A percentile compares a stretch with the other conserved stretches of the same genome.
phyloP scores from a whole-genome alignment of 2,113 vertebrate species.

The Phaethon lepturus region DNA sequence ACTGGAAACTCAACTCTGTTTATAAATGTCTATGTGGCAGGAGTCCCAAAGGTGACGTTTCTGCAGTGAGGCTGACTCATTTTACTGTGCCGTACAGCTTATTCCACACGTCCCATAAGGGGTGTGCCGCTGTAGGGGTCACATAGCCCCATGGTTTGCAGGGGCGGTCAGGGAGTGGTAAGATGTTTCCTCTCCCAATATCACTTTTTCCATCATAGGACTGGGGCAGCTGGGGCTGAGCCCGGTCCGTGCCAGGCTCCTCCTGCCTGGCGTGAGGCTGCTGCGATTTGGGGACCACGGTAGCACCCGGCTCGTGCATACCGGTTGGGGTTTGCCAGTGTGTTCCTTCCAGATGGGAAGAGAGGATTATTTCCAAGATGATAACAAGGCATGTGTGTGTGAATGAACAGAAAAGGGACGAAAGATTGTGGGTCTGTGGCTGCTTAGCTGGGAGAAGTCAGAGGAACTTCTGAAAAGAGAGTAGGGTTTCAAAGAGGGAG shows the following conservation, averaged over 20 bases:
- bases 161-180: not conserved
- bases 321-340: not conserved
- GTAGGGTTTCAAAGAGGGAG: not conserved
- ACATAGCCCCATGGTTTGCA: not conserved
- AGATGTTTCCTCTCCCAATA: not conserved
- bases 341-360: not conserved
- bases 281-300: fast-evolving
- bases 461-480: not conserved
- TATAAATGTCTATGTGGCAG: slow-evolving; percentile 1
- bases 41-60: slow-evolving; percentile 4
- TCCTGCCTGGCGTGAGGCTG: not conserved
- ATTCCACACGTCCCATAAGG: not conserved
- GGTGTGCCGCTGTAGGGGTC: not conserved
- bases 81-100: not conserved
- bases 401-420: not conserved
- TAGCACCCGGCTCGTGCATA: fast-evolving
- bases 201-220: not conserved
- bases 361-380: not conserved
- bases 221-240: not conserved
- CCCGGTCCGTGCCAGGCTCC: fast-evolving
- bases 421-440: fast-evolving
- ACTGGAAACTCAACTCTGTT: not conserved
- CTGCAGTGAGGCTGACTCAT: not conserved
- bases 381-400: fast-evolving
- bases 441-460: not conserved